Percentiles rank a stretch among this genome's conserved stretches.
These are phyloP conservation scores for Lepidocyrtoides sp. DNA, from an alignment of 2,888 invertebrate species.

Conservation along the genomic window DNA sequence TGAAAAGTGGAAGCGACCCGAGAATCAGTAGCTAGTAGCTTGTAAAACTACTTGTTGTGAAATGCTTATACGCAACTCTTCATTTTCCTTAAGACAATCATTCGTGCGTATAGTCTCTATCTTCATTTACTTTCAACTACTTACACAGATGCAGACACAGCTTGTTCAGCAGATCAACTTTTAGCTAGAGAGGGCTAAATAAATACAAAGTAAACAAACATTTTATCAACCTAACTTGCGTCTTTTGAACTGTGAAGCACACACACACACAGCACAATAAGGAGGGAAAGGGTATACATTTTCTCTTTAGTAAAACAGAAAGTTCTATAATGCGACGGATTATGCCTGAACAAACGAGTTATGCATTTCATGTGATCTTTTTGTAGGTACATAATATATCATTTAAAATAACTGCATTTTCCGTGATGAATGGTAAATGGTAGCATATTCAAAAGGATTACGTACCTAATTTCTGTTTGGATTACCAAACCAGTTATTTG, in stretches of 20 bases:
- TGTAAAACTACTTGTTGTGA: constrained; percentile 38
- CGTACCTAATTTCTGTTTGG: constrained; percentile 53
- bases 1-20: neutral
- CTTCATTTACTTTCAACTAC: too few relatives aligned
- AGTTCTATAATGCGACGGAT: too few relatives aligned
- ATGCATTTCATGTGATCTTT: neutral
- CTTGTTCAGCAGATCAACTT: neutral
- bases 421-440: neutral
- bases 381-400: neutral
- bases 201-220: constrained; percentile 61
- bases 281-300: constrained; percentile 3
- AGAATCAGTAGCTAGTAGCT: neutral
- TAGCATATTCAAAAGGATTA: neutral
- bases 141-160: neutral
- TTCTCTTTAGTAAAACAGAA: too few relatives aligned
- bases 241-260: neutral
- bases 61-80: constrained; percentile 14
- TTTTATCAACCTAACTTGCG: constrained; percentile 21
- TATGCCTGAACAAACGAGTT: too few relatives aligned
- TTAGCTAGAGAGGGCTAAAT: neutral
- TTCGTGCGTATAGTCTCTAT: constrained; percentile 3
- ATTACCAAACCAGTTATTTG: constrained; percentile 61
- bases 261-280: neutral
- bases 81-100: constrained; percentile 18
- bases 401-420: neutral